Evolutionary conservation across 2,797 vertebrate species (phyloP).

Genomic region (Cynopterus sphinx): DNA sequence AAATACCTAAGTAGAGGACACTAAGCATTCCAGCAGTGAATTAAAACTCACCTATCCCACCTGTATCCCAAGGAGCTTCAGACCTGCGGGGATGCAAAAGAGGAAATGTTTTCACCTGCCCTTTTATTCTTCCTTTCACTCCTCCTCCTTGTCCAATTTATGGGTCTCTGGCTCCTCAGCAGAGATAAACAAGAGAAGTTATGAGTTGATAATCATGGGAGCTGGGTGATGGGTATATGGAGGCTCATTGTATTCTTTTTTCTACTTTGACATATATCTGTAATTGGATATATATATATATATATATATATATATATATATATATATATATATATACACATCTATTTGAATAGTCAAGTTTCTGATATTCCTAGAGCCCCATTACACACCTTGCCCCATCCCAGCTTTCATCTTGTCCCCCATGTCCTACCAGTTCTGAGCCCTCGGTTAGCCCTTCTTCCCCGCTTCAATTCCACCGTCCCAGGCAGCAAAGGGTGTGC

Average conservation of each 20-base stretch:
- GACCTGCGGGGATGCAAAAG: not conserved
- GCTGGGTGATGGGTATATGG: not conserved
- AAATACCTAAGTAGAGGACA: not conserved
- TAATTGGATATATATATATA: not conserved
- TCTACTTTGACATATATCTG: not conserved
- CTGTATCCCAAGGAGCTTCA: not conserved
- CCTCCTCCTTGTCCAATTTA: not conserved
- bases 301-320: too few relatives aligned
- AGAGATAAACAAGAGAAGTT: not conserved
- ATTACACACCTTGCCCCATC: not conserved
- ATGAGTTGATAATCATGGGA: not conserved
- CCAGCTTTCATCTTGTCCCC: not conserved
- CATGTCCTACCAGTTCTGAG: not conserved
- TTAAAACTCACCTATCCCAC: not conserved
- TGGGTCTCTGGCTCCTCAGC: not conserved
- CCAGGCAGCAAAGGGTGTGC: conserved; percentile 83
- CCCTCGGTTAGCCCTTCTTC: conserved; percentile 9
- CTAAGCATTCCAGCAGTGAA: not conserved
- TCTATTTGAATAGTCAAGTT: not conserved
- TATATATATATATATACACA: not conserved
- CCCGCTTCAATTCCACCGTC: conserved; percentile 7
- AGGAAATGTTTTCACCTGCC: not conserved
- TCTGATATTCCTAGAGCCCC: not conserved
- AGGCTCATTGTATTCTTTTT: not conserved
- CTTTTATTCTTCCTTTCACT: not conserved